Evolutionary conservation across 2,888 invertebrate genomes (phyloP).

Genomic region (Venustoraphidia nigricollis): DNA sequence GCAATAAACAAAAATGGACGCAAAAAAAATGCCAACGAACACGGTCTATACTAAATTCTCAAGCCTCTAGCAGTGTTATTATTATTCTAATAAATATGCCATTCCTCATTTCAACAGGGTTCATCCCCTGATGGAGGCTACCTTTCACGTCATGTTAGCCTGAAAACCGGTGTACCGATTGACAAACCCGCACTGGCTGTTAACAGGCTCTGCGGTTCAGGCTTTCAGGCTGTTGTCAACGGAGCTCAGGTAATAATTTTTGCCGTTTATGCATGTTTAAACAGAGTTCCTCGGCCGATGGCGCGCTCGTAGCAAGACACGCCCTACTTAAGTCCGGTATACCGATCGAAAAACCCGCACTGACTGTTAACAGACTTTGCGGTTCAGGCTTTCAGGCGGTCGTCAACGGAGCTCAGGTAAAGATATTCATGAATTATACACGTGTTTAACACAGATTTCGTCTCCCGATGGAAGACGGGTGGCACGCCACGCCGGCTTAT

Average conservation of each 20-base stretch:
- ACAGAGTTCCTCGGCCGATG: conserved; percentile 64
- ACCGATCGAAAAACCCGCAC: conserved; percentile 68
- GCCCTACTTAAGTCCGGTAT: conserved; percentile 70
- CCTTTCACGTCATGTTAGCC: conserved; percentile 73
- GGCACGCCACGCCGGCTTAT: conserved; percentile 72
- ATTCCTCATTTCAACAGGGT: conserved; percentile 30
- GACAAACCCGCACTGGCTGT: conserved; percentile 74
- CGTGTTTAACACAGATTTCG: conserved; percentile 33
- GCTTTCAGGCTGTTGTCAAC: conserved; percentile 88
- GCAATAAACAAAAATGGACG: too few relatives aligned
- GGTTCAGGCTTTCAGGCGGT: conserved; percentile 96
- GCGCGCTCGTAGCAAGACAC: conserved; percentile 75
- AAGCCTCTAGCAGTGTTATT: too few relatives aligned
- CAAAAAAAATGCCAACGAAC: too few relatives aligned
- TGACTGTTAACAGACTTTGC: conserved; percentile 84
- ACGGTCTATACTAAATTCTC: too few relatives aligned
- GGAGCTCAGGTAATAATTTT: conserved; percentile 58
- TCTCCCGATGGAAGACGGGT: conserved; percentile 74
- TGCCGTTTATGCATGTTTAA: too few relatives aligned
- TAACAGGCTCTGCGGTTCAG: conserved; percentile 93
- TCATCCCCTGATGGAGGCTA: conserved; percentile 73
- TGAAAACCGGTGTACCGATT: conserved; percentile 72
- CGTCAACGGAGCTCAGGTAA: conserved; percentile 76
- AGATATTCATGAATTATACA: conserved; percentile 20
- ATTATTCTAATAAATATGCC: not conserved